Conservation (phyloP, 2,113 vertebrate species). For the Channa argus region DNA sequence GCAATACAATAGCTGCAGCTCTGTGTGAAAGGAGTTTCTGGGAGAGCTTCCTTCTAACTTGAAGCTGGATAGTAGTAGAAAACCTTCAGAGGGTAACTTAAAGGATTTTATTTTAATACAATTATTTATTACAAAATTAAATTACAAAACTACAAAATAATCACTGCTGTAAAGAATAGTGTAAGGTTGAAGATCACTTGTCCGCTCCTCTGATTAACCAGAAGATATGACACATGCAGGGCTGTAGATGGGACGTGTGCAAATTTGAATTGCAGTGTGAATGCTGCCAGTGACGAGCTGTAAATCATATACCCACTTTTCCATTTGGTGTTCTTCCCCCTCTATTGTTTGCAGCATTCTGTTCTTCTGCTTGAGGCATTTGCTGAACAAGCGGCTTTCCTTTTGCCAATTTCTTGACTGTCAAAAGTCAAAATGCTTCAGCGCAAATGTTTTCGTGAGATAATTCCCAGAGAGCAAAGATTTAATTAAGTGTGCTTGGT, state of each 20-base stretch:
- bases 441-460: constrained; percentile 59
- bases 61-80: no score
- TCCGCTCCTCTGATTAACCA: neutral
- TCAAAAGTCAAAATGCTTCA: constrained; percentile 44
- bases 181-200: no score
- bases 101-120: no score
- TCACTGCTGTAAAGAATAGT: no score
- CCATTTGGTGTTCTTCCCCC: constrained; percentile 1
- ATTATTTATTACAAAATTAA: no score
- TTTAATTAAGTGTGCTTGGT: constrained; percentile 62
- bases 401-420: constrained; percentile 47
- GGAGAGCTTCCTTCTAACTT: no score
- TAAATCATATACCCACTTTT: constrained; percentile 32
- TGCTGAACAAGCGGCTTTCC: constrained; percentile 56
- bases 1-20: no score
- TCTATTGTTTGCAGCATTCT: constrained; percentile 30
- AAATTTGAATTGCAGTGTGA: constrained; percentile 5
- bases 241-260: neutral
- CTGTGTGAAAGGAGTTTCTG: no score
- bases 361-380: constrained; percentile 28
- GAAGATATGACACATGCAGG: neutral
- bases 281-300: neutral
- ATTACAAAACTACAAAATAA: no score
- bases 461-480: constrained; percentile 59
- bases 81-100: no score